Evolutionary conservation across 2,113 vertebrate genomes (phyloP).

Genomic region (Xiphophorus hellerii): DNA sequence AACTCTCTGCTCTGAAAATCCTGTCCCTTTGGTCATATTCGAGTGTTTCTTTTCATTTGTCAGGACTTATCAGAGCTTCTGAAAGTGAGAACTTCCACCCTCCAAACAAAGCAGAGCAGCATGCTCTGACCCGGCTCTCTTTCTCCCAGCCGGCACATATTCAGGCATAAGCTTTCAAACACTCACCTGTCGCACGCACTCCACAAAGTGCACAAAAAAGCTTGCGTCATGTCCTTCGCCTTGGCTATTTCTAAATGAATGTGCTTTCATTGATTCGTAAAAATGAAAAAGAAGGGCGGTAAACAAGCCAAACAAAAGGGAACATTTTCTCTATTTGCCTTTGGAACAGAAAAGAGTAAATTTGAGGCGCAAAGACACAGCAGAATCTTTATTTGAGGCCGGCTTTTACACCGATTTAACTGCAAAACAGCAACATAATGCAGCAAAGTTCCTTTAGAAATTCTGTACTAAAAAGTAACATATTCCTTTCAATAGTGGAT

Average conservation of each 20-base stretch:
- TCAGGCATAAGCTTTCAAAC: conserved; percentile 64
- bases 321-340: conserved; percentile 25
- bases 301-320: conserved; percentile 41
- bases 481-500: not conserved
- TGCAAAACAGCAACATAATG: conserved; percentile 15
- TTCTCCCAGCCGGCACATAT: conserved; percentile 39
- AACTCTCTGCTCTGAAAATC: conserved; percentile 17
- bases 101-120: conserved; percentile 31
- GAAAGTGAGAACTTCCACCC: conserved; percentile 20
- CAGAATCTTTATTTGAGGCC: conserved; percentile 22
- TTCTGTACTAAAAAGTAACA: not conserved
- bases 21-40: conserved; percentile 40
- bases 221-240: conserved; percentile 37
- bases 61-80: conserved; percentile 47
- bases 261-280: conserved; percentile 57
- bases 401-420: conserved; percentile 24
- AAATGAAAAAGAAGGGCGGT: not conserved
- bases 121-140: conserved; percentile 60
- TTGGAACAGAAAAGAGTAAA: conserved; percentile 16
- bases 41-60: conserved; percentile 50
- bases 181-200: conserved; percentile 58
- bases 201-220: conserved; percentile 55
- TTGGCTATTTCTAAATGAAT: conserved; percentile 47
- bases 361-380: conserved; percentile 9
- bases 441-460: not conserved